Conservation (phyloP, 2,888 invertebrate species). For the Neoaliturus tenellus region DNA sequence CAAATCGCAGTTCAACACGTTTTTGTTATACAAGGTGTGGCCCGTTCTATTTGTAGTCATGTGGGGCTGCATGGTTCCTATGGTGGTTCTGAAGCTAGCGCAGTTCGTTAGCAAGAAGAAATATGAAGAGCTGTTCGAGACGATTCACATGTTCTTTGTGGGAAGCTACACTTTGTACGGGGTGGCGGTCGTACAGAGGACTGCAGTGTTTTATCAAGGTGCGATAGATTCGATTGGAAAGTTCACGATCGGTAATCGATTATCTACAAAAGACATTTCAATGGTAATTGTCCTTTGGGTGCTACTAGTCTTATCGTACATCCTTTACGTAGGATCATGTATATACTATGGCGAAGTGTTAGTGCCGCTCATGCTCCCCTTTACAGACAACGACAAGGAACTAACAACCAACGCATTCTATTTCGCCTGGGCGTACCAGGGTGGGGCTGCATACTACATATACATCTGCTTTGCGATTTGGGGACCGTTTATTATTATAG, state of each 20-base stretch:
- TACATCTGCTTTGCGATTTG: not conserved
- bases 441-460: not conserved
- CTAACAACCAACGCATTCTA: not conserved
- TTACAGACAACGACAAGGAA: not conserved
- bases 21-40: not conserved
- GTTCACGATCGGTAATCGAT: not conserved
- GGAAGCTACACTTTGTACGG: not conserved
- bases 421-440: not conserved
- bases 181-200: not conserved
- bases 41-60: not conserved
- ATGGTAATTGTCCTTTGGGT: not conserved
- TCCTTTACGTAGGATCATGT: not conserved
- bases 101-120: not conserved
- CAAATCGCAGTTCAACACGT: not conserved
- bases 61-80: not conserved
- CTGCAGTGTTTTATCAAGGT: not conserved
- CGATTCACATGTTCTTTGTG: not conserved
- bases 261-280: not conserved
- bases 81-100: not conserved
- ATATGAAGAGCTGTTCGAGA: not conserved
- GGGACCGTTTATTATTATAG: not conserved
- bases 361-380: not conserved
- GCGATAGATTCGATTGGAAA: not conserved
- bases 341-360: not conserved
- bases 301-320: not conserved